These are phyloP conservation scores for Calephelis nemesis DNA, from an alignment of 1,140 invertebrate genomes.

Conservation along the genomic window DNA sequence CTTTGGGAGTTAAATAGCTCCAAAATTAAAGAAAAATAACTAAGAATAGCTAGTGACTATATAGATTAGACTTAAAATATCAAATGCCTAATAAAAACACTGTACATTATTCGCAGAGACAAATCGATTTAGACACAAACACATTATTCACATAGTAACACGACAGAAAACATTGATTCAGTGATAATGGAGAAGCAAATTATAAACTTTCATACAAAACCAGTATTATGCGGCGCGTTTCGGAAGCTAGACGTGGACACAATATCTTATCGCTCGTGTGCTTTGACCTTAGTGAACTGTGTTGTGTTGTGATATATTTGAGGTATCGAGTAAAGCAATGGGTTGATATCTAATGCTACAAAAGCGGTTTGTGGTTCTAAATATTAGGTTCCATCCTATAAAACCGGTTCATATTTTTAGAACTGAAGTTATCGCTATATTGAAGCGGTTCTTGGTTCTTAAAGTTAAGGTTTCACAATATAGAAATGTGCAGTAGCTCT, in stretches of 20 bases:
- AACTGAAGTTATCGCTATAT: too few species aligned
- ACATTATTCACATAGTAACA: constrained; percentile 6
- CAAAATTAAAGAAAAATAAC: too few species aligned
- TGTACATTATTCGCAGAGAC: constrained; percentile 7
- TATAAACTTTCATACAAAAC: constrained; percentile 21
- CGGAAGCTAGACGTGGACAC: constrained; percentile 20
- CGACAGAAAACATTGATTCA: constrained; percentile 10
- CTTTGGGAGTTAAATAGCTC: too few species aligned
- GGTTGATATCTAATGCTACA: not conserved
- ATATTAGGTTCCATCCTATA: too few species aligned
- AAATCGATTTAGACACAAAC: constrained; percentile 13
- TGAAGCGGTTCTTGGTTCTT: too few species aligned
- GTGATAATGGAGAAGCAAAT: constrained; percentile 21
- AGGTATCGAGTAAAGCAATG: not conserved
- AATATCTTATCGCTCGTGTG: constrained; percentile 10
- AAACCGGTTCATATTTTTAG: too few species aligned
- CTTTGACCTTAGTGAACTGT: constrained; percentile 14
- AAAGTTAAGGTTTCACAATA: too few species aligned
- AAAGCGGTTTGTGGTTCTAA: too few species aligned
- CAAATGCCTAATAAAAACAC: not conserved
- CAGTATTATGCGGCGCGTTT: constrained; percentile 24
- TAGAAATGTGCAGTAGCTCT: too few species aligned
- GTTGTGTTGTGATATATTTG: constrained; percentile 1
- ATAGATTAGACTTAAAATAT: too few species aligned
- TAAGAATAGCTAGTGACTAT: too few species aligned